A percentile compares a stretch with the other conserved stretches of the same genome.
phyloP scores from a whole-genome alignment of 2,113 vertebrate species.

The Setophaga coronata region DNA sequence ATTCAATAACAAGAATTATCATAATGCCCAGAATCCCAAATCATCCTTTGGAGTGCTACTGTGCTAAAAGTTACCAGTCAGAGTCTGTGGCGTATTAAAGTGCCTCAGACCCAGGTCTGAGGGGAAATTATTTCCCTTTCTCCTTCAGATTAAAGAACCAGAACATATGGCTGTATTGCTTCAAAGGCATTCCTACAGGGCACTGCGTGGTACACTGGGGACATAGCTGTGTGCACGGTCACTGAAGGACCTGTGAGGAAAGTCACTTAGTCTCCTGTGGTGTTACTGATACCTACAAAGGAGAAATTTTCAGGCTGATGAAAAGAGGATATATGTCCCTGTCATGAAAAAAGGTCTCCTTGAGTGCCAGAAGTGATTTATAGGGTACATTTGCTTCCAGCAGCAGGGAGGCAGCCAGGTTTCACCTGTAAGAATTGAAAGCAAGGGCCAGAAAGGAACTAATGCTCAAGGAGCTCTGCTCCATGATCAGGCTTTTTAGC shows the following conservation, averaged over 20 bases:
- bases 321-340: conserved; percentile 52
- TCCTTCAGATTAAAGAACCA: conserved; percentile 40
- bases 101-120: not conserved
- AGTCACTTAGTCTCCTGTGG: conserved; percentile 54
- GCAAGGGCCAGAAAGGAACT: not conserved
- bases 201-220: not conserved
- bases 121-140: conserved; percentile 7
- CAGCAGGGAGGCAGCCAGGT: conserved; percentile 26
- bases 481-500: not conserved
- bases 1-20: conserved; percentile 34
- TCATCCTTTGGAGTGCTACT: conserved; percentile 6
- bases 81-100: not conserved
- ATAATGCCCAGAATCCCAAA: not conserved
- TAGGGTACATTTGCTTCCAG: conserved; percentile 35
- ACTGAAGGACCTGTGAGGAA: conserved; percentile 39
- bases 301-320: conserved; percentile 43
- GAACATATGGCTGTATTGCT: conserved; percentile 38
- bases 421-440: conserved; percentile 31
- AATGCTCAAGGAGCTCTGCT: not conserved
- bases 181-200: conserved; percentile 59
- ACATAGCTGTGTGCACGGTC: not conserved
- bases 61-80: not conserved
- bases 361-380: conserved; percentile 43
- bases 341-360: conserved; percentile 45
- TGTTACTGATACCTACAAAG: conserved; percentile 52